Evolutionary conservation across 2,888 invertebrate species (phyloP), one percentile per base, ranked within the genome.

Genomic region (Teleogryllus oceanicus): DNA sequence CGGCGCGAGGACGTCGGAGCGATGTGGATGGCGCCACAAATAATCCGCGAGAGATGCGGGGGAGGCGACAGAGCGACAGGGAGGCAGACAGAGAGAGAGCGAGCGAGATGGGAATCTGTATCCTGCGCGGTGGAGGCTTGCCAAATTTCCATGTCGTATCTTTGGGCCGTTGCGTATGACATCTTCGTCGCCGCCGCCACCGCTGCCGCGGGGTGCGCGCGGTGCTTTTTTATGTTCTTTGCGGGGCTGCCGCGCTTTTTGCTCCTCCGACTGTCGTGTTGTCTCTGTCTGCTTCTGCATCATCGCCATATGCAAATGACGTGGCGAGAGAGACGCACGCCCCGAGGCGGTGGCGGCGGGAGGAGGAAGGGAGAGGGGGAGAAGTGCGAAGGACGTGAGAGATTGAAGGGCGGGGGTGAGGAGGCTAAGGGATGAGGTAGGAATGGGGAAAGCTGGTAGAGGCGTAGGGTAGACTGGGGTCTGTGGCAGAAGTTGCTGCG

Each of bases 141-240:
- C 62, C 62, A 62, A 62, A 62, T 62, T 62, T 62, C 62, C 62
- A 62, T 62, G 62, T 62, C 62, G 62, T 62, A 62, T 62, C 62
- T 62, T 62, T 62, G 62, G 16, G 62, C 62, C 16, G 37, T 37
- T 62, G 62, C 62, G 62, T 62, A 62, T 62, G 62, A 62, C 62
- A 62, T 62, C 62, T 62, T 62, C 62, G 62, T 62, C 62, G 62
- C n/a, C 62, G 62, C n/a, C 62, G 62, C n/a, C 62, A 10, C 18
- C 62, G 62, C 62, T 16, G 62, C 62, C 62, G n/a, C 62, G 16
- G 62, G n/a, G 62, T 8, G 62, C 62, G 62, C 62, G 62, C 62
- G 62, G 13, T 5, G 62, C 37, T 37, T 37, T 37, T 37, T 37
- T 37, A 37, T 18, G 62, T 62, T 62, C n/a, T 62, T 62, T 62